Evolutionary conservation across 2,888 invertebrate species (phyloP).

Genomic region (Choristoneura rosaceana): DNA sequence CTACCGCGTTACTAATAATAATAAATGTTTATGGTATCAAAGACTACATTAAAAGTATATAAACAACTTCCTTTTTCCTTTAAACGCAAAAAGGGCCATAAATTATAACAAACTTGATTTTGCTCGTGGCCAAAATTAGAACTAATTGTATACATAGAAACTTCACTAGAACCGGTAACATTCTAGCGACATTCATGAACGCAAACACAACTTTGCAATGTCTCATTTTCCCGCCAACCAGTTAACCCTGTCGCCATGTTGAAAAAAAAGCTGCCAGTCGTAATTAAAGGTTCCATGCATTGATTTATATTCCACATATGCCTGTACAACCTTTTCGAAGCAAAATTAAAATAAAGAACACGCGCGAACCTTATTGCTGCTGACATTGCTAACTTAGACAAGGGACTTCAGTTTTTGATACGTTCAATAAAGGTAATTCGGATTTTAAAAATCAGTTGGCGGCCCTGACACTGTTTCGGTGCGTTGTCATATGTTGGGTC

Average conservation of each 20-base stretch:
- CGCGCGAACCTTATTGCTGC: constrained; percentile 9
- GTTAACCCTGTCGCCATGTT: constrained; percentile 52
- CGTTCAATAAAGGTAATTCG: constrained; percentile 58
- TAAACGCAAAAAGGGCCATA: constrained; percentile 29
- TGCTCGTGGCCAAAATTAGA: not conserved
- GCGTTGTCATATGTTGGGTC: constrained; percentile 61
- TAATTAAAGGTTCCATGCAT: constrained; percentile 48
- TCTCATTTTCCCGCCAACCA: constrained; percentile 47
- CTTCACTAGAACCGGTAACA: not conserved
- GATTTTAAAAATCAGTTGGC: constrained; percentile 76
- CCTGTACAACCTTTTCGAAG: constrained; percentile 46
- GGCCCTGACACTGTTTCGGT: constrained; percentile 75
- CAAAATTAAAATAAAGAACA: constrained; percentile 35
- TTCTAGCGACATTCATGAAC: not conserved
- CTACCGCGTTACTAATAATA: constrained; percentile 33
- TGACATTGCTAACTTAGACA: constrained; percentile 26
- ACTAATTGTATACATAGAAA: not conserved
- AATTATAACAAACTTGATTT: constrained; percentile 11
- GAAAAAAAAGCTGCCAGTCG: constrained; percentile 48
- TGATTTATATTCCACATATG: constrained; percentile 49
- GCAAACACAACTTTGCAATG: constrained; percentile 6
- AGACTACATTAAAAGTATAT: constrained; percentile 25
- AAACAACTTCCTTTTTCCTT: constrained; percentile 44
- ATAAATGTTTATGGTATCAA: constrained; percentile 30
- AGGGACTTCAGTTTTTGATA: constrained; percentile 29